Evolutionary conservation across 2,888 invertebrate genomes (phyloP), one percentile per base, ranked within the genome.

Genomic region (Syrista parreyssii): DNA sequence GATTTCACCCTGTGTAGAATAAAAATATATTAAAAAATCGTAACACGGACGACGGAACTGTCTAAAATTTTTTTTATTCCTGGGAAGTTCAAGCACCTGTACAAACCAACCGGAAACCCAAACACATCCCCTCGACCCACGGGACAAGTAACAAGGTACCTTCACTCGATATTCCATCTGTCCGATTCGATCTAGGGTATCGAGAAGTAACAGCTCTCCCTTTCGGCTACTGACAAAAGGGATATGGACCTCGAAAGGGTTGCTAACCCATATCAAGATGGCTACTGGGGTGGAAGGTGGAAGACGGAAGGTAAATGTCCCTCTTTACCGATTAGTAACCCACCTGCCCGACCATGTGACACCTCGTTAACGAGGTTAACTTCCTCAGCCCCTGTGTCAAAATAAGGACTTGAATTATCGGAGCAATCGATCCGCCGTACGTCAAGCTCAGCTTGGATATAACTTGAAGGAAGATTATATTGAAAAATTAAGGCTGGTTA

Each of bases 331-430:
- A 71, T 71, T 71, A 71, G 71, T 9, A 23, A 31, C 31, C 35
- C 71, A 35, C 40, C 71, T 76, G 71, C 36, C 71, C 76, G 71
- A 35, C 76, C 69, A 72, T 71, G 76, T 72, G 76, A 35, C 36
- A 33, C 36, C 30, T 68, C 31, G 15, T 69, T 71, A 76, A 71
- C 75, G 69, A 72, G 36, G 76, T 76, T 76, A 76, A 15, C 68
- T 68, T 68, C 15, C 31, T 12, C 2, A 32, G 31, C 0, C 71
- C 23, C 31, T 55, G 15, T 11, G 71, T 71, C 31, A 71, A 31
- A 71, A 32, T 15, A 12, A 71, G 71, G 31, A 32, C 31, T 32
- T 9, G 32, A 71, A 71, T 71, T 71, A 30, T 31, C 71, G 31
- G 71, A 71, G 12, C 31, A 23, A 71, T 32, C 71, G 71, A 55